Evolutionary conservation across 2,888 invertebrate species (phyloP), one percentile per base, ranked within the genome.

Genomic region (Sarcophaga variegata): DNA sequence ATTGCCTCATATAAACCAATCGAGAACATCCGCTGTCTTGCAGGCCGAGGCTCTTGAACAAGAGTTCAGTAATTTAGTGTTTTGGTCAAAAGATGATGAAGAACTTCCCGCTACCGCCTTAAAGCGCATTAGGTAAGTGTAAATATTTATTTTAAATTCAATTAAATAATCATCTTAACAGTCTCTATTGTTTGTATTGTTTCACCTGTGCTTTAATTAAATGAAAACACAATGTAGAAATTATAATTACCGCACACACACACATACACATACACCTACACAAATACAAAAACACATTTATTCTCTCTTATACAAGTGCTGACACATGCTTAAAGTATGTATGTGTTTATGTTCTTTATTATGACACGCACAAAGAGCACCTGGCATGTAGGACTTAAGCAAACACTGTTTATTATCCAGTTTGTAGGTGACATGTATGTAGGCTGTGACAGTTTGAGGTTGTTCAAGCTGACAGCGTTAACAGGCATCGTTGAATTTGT

Each of bases 11-110:
- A 78, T 85, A 27, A 91, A 78, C 75, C 78, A 76, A 79, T 67
- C 83, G 59, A 12, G 59, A 72, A 78, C 77, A 79, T 70, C 75
- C 69, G 77, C 70, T 60, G 67, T 77, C 66, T 62, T 80, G 37
- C 81, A 71, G 63, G 79, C n/a, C n/a, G 45, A 25, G 72, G 89
- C 89, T 59, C 85, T 91, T 62, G 91, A 92, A 82, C 91, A 90
- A 75, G 88, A 91, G 81, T 91, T 91, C 78, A 90, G 88, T 59
- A 90, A 89, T 69, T 90, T 91, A 80, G 91, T 92, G 37, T 90
- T 90, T 66, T 92, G 92, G 92, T 90, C 90, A 78, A 92, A 92
- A 85, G 91, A 92, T 63, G 91, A 91, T 66, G 91, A 90, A 67
- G 85, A 88, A 11, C 89, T 92, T 4, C 90, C 89, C 66, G 82